Conservation (phyloP, 2,888 invertebrate species). For the Gasteruption jaculator region DNA sequence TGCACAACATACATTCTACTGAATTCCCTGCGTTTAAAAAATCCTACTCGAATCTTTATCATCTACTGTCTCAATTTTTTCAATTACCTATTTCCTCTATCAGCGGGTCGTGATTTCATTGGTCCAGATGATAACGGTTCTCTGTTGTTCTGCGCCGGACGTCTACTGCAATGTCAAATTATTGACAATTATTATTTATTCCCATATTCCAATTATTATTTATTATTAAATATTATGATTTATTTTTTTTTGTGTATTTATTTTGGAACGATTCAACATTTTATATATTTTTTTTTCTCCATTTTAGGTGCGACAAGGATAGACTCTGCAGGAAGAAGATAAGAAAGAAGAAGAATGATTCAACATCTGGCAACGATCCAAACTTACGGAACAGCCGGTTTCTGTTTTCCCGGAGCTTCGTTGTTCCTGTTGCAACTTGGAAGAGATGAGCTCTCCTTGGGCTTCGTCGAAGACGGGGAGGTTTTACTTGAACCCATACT, state of each 20-base stretch:
- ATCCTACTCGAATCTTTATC: slow-evolving; percentile 8
- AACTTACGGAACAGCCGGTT: slow-evolving; percentile 27
- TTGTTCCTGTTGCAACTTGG: slow-evolving; percentile 30
- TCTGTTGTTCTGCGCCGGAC: slow-evolving; percentile 30
- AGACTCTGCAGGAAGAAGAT: too few species aligned
- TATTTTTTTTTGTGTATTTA: too few species aligned
- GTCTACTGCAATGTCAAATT: slow-evolving; percentile 35
- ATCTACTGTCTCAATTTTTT: slow-evolving; percentile 7
- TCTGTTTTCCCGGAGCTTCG: slow-evolving; percentile 25
- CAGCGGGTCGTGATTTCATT: slow-evolving; percentile 36
- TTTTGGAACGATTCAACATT: too few species aligned
- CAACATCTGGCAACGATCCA: background rate
- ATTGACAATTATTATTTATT: too few species aligned
- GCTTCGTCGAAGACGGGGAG: slow-evolving; percentile 29
- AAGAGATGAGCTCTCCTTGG: slow-evolving; percentile 31
- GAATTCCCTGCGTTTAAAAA: background rate
- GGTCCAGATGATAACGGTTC: slow-evolving; percentile 28
- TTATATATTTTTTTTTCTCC: too few species aligned
- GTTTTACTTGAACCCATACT: slow-evolving; percentile 43
- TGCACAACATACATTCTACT: slow-evolving; percentile 21
- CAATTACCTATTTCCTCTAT: slow-evolving; percentile 39
- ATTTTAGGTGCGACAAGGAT: too few species aligned
- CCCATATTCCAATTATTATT: too few species aligned
- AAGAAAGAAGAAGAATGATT: too few species aligned
- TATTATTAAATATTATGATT: too few species aligned